Percentiles rank a stretch among this genome's conserved stretches.
phyloP scores from a whole-genome alignment of 2,888 invertebrate species.

The Tipula unca region DNA sequence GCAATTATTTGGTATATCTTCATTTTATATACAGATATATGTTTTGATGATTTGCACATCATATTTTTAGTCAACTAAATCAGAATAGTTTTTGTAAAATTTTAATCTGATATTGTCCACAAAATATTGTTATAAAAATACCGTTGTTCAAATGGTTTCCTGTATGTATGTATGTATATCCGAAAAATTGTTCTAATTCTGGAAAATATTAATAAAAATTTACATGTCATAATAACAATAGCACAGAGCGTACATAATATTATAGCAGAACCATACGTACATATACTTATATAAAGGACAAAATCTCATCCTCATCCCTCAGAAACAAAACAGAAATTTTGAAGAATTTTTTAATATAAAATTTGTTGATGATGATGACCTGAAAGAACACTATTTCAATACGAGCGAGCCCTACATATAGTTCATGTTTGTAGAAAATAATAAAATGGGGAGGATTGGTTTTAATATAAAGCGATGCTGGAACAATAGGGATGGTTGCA shows the following conservation, averaged over 20 bases:
- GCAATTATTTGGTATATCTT: background rate
- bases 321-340: background rate
- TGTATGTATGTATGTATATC: too few relatives aligned
- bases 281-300: background rate
- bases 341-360: constrained; percentile 2
- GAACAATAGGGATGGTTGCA: background rate
- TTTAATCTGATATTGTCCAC: background rate
- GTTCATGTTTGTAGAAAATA: background rate
- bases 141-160: background rate
- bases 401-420: background rate
- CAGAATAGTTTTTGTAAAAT: background rate
- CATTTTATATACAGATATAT: background rate
- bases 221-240: background rate
- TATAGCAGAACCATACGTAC: background rate
- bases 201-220: background rate
- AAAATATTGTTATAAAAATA: background rate
- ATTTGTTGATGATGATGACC: background rate
- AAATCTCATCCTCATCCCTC: background rate
- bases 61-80: background rate
- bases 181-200: background rate
- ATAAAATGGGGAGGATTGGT: background rate
- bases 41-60: background rate
- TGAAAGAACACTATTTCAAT: background rate
- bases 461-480: background rate
- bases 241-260: background rate